phyloP scores from a whole-genome alignment of 2,113 vertebrate species.

The Zosterops hypoxanthus region DNA sequence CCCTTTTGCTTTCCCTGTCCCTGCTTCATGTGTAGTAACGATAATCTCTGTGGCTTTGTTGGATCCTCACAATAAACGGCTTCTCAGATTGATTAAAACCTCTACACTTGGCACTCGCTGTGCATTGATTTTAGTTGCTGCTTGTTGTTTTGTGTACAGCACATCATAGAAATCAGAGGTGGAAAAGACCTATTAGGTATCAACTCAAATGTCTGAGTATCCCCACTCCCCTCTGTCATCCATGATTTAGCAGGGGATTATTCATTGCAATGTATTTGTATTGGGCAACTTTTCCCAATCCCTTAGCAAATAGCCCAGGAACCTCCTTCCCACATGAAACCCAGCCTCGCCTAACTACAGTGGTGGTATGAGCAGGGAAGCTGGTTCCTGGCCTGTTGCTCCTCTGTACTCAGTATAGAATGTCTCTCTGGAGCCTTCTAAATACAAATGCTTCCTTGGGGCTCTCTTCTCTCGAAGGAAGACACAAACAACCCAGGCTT shows the following conservation, averaged over 20 bases:
- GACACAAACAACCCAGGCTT: background rate
- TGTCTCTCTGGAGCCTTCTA: background rate
- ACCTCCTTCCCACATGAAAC: background rate
- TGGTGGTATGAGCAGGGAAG: background rate
- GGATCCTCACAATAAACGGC: conserved; percentile 43
- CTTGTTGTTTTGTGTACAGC: conserved; percentile 51
- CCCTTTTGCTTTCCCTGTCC: conserved; percentile 29
- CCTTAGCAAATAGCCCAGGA: background rate
- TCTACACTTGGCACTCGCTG: conserved; percentile 14
- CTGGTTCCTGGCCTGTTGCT: background rate
- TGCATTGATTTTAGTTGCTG: conserved; percentile 59
- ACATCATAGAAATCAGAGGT: conserved; percentile 58
- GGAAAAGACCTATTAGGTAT: conserved; percentile 59
- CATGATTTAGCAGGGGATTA: background rate
- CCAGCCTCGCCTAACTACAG: background rate
- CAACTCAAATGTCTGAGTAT: background rate
- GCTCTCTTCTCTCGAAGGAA: background rate
- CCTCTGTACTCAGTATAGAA: background rate
- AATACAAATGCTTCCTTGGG: background rate
- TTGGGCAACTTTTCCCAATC: background rate
- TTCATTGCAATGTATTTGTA: background rate
- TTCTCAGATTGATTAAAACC: conserved; percentile 68
- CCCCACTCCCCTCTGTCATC: background rate
- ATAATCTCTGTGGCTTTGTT: conserved; percentile 64
- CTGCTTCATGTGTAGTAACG: background rate